These are phyloP conservation scores for Erythrocercus mccallii DNA, from an alignment of 2,113 vertebrate genomes.

Conservation along the genomic window DNA sequence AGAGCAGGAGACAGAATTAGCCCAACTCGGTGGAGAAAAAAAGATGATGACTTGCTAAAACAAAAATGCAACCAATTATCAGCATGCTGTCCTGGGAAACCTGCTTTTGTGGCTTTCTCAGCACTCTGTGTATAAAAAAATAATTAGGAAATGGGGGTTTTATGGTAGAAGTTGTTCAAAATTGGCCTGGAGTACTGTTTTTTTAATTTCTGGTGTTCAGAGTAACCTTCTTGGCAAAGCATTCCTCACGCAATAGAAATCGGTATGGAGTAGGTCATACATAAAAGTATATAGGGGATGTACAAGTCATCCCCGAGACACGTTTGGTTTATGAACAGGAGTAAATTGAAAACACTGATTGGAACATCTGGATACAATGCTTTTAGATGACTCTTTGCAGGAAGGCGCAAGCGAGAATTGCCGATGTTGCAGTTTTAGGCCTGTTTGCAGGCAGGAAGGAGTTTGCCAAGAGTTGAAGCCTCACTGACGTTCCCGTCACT, in stretches of 20 bases:
- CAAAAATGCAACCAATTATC: background rate
- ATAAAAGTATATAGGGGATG: background rate
- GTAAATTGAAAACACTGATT: background rate
- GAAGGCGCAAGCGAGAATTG: background rate
- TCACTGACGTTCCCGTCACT: background rate
- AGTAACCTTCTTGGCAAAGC: background rate
- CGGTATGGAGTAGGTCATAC: background rate
- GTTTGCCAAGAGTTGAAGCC: background rate
- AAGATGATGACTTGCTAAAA: background rate
- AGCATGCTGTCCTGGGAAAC: background rate
- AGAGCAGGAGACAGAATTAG: background rate
- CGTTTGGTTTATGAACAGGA: background rate
- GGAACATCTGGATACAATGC: background rate
- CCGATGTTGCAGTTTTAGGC: background rate
- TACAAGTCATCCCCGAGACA: background rate
- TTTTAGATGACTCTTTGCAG: background rate
- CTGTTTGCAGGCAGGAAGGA: background rate
- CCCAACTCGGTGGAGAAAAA: background rate
- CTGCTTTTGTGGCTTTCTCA: background rate
- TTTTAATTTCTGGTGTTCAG: background rate
- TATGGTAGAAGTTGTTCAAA: background rate
- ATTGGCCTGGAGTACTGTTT: background rate
- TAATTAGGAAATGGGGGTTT: rapidly evolving
- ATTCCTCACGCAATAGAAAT: background rate
- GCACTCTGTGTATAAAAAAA: background rate